phyloP scores from a whole-genome alignment of 2,797 vertebrate species.

The Erethizon dorsatum region DNA sequence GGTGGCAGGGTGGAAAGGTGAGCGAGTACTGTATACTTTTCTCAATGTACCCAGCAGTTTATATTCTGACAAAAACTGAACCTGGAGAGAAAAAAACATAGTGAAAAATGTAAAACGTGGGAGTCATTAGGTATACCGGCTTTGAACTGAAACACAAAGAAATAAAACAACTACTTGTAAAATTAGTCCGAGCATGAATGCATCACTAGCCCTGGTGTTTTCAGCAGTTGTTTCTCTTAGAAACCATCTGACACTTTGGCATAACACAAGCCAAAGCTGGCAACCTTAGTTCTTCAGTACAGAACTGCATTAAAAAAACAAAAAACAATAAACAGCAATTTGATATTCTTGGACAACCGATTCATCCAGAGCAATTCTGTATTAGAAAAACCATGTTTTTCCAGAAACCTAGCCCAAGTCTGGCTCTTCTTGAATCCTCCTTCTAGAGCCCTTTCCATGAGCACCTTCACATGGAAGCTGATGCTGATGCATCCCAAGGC shows the following conservation, averaged over 20 bases:
- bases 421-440: background rate
- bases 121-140: background rate
- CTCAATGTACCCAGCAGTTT: background rate
- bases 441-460: background rate
- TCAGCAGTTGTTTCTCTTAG: background rate
- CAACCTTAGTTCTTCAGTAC: background rate
- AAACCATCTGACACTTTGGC: background rate
- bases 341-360: background rate
- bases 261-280: background rate
- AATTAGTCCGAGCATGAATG: background rate
- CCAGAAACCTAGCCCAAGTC: accelerated
- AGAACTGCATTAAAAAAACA: background rate
- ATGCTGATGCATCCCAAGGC: background rate
- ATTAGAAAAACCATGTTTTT: background rate
- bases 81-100: background rate
- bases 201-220: background rate
- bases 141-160: background rate
- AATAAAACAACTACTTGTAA: background rate
- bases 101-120: background rate
- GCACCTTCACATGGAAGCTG: background rate
- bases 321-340: background rate
- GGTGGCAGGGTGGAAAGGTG: background rate
- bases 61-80: background rate
- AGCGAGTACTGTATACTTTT: background rate
- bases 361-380: background rate